Evolutionary conservation across 2,888 invertebrate species (phyloP).

Genomic region (Monoplex corrugatus): DNA sequence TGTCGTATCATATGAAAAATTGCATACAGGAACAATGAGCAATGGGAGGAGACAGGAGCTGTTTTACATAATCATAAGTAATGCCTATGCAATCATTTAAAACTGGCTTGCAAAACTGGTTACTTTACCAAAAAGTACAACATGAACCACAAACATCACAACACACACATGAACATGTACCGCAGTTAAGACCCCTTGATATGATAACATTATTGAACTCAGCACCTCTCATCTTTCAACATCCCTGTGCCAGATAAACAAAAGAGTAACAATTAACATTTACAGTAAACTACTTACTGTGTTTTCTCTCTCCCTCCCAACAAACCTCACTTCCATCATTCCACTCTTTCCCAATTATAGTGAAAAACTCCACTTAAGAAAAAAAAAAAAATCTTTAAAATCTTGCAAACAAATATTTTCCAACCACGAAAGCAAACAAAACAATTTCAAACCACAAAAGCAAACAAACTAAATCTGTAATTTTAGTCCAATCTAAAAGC

Average conservation of each 20-base stretch:
- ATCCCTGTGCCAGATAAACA: background rate
- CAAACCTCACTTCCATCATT: too few relatives aligned
- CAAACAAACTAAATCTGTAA: too few relatives aligned
- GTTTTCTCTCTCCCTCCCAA: too few relatives aligned
- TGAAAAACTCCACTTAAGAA: too few relatives aligned
- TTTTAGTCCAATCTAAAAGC: too few relatives aligned
- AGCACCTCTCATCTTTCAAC: background rate
- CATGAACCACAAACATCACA: background rate
- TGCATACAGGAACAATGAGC: constrained; percentile 30
- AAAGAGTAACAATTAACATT: too few relatives aligned
- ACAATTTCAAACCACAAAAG: too few relatives aligned
- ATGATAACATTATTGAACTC: background rate
- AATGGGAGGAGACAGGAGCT: background rate
- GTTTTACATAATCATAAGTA: background rate
- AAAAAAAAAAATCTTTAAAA: too few relatives aligned
- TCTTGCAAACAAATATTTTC: too few relatives aligned
- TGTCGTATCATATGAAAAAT: constrained; percentile 8
- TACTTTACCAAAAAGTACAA: background rate
- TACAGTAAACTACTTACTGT: too few relatives aligned
- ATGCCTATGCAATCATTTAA: background rate
- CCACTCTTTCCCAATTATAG: too few relatives aligned
- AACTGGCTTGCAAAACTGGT: background rate
- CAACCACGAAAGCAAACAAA: too few relatives aligned
- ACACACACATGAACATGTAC: constrained; percentile 12
- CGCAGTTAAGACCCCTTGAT: constrained; percentile 24